Percentiles rank a stretch among this genome's conserved stretches.
phyloP scores from a whole-genome alignment of 2,888 invertebrate genomes.

The Metopia argyrocephala region DNA sequence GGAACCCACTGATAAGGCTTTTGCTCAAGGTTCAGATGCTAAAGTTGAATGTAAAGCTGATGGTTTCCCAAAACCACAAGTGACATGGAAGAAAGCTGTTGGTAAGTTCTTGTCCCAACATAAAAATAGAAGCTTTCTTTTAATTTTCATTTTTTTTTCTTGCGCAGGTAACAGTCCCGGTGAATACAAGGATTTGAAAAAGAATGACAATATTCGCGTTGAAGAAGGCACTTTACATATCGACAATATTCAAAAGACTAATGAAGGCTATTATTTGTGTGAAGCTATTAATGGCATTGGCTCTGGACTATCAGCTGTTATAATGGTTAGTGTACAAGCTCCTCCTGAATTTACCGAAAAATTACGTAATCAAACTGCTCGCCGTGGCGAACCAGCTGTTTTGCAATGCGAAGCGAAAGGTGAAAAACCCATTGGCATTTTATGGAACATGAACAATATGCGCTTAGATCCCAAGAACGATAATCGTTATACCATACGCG shows the following conservation, averaged over 20 bases:
- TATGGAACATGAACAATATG: conserved; percentile 97
- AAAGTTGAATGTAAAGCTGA: conserved; percentile 97
- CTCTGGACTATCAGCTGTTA: conserved; percentile 95
- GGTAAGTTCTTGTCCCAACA: conserved; percentile 80
- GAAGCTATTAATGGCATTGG: conserved; percentile 98
- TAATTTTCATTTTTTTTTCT: conserved; percentile 43
- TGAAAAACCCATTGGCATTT: conserved; percentile 95
- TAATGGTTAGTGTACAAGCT: conserved; percentile 95
- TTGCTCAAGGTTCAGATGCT: conserved; percentile 95
- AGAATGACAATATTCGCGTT: conserved; percentile 93
- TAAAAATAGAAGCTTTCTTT: background rate
- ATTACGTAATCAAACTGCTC: conserved; percentile 92
- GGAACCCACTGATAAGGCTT: conserved; percentile 96
- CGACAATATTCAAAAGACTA: conserved; percentile 93
- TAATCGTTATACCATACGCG: conserved; percentile 89
- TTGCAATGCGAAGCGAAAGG: conserved; percentile 95
- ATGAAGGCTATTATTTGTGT: conserved; percentile 96
- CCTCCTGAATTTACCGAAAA: conserved; percentile 96
- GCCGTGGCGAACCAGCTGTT: conserved; percentile 93
- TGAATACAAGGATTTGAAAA: conserved; percentile 94
- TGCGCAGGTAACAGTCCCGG: conserved; percentile 90
- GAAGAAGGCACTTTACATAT: conserved; percentile 96
- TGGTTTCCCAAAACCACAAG: conserved; percentile 95
- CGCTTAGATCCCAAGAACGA: conserved; percentile 93
- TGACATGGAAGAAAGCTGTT: conserved; percentile 97